phyloP scores from a whole-genome alignment of 1,140 invertebrate species.

The Metopolophium dirhodum region DNA sequence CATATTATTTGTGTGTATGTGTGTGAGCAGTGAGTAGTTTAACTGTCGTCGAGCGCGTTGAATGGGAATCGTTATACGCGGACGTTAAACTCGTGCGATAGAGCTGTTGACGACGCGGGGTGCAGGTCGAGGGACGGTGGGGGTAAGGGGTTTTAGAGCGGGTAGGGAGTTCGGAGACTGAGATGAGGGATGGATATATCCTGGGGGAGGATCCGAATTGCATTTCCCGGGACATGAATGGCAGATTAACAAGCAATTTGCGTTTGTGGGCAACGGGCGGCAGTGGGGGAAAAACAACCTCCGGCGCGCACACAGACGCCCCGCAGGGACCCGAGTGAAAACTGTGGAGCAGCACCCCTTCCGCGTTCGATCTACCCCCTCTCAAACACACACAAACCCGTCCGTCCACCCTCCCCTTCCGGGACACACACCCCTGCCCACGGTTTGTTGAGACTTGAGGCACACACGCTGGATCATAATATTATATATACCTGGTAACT shows the following conservation, averaged over 20 bases:
- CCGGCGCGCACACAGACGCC: conserved; percentile 40
- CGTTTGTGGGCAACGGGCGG: conserved; percentile 15
- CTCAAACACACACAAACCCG: not conserved
- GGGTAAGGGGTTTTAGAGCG: not conserved
- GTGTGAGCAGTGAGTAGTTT: not conserved
- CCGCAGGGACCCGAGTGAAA: conserved; percentile 24
- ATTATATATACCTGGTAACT: not conserved
- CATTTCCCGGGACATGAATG: conserved; percentile 56
- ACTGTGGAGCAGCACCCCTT: not conserved
- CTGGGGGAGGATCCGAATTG: conserved; percentile 56
- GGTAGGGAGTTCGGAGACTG: not conserved
- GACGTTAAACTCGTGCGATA: conserved; percentile 30
- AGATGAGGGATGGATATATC: conserved; percentile 52
- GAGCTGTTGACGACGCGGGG: conserved; percentile 2
- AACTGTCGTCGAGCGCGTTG: not conserved
- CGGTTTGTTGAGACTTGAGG: not conserved
- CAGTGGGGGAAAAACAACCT: conserved; percentile 44
- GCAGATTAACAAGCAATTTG: conserved; percentile 57
- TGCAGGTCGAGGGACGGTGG: not conserved
- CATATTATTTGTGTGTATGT: not conserved
- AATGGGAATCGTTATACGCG: conserved; percentile 49
- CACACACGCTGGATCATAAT: not conserved
- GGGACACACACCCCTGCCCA: not conserved
- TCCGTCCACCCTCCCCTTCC: not conserved
- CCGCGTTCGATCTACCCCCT: conserved; percentile 3